Conservation (phyloP, 2,113 vertebrate species). For the Callaeas wilsoni region DNA sequence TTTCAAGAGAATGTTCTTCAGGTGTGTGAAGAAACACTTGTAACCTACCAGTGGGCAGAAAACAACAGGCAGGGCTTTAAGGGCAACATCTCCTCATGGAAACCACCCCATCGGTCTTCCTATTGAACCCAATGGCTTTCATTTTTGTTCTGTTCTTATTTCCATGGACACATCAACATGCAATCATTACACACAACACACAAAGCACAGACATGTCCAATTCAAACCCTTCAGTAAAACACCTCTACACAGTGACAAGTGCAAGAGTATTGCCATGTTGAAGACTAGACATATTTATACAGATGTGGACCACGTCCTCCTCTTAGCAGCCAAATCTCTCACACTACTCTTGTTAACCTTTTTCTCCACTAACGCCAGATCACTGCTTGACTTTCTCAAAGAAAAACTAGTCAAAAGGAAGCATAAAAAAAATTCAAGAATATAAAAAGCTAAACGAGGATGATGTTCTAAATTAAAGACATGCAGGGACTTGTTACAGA, state of each 20-base stretch:
- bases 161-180: not conserved
- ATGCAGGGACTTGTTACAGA: not conserved
- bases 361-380: not conserved
- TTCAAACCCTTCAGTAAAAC: not conserved
- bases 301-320: not conserved
- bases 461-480: not conserved
- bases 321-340: not conserved
- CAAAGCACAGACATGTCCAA: not conserved
- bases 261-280: not conserved
- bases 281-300: not conserved
- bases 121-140: not conserved
- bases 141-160: not conserved
- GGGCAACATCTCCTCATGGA: not conserved
- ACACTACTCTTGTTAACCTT: not conserved
- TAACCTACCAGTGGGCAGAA: not conserved
- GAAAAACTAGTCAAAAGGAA: not conserved
- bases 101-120: not conserved
- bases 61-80: not conserved
- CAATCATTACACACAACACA: not conserved
- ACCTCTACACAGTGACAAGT: not conserved
- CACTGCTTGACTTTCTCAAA: not conserved
- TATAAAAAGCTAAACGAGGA: not conserved
- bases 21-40: not conserved
- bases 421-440: not conserved
- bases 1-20: not conserved